Evolutionary conservation across 2,113 vertebrate species (phyloP).

Genomic region (Crotalus horridus): DNA sequence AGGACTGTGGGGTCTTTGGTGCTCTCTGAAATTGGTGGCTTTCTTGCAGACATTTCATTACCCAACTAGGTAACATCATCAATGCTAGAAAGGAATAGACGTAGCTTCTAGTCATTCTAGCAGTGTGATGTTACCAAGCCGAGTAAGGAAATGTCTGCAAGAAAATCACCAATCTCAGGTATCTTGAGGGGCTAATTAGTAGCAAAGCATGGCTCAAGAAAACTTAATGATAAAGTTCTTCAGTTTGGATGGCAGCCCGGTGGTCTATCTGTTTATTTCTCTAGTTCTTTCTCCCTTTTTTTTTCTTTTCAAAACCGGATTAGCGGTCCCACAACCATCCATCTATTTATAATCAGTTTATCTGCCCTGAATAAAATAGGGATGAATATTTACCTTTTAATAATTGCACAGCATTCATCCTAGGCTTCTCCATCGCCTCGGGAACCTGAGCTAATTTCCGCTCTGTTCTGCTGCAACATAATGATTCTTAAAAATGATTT

Average conservation of each 20-base stretch:
- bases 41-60: not conserved
- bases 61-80: not conserved
- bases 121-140: not conserved
- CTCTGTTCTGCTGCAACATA: slow-evolving; percentile 1
- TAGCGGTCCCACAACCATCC: not conserved
- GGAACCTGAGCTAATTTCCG: slow-evolving; percentile 24
- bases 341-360: not conserved
- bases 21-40: no score
- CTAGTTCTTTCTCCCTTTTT: not conserved
- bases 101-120: not conserved
- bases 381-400: slow-evolving; percentile 29
- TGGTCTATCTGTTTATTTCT: not conserved
- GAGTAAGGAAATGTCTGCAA: not conserved
- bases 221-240: not conserved
- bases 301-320: fast-evolving
- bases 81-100: not conserved
- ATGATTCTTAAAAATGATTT: slow-evolving; percentile 31
- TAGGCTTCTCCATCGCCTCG: not conserved
- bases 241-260: not conserved
- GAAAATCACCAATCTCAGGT: not conserved
- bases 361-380: slow-evolving; percentile 2
- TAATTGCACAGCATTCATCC: slow-evolving; percentile 30
- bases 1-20: no score
- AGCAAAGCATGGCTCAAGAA: not conserved
- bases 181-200: not conserved